Evolutionary conservation across 2,113 vertebrate genomes (phyloP).

Genomic region (Catagonus wagneri): DNA sequence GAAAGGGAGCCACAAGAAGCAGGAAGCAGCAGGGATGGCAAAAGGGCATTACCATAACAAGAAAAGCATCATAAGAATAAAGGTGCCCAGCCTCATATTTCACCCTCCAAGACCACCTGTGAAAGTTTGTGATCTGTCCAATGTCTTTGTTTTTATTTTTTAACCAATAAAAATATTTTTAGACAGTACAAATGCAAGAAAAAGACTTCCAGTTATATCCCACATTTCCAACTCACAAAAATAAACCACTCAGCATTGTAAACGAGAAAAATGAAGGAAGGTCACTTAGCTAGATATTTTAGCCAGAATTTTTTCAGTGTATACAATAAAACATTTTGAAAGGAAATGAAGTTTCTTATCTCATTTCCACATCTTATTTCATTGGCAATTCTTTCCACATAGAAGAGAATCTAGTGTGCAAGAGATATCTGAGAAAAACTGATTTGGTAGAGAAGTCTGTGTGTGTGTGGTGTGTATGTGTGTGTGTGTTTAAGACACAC

Average conservation of each 20-base stretch:
- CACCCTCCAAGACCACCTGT: not conserved
- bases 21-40: not conserved
- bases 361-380: not conserved
- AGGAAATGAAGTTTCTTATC: not conserved
- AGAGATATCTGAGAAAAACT: not conserved
- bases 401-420: not conserved
- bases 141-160: not conserved
- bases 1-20: not conserved
- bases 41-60: not conserved
- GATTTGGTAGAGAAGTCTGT: not conserved
- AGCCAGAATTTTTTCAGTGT: not conserved
- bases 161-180: not conserved
- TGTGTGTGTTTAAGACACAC: not conserved
- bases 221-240: not conserved
- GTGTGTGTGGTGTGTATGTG: not conserved
- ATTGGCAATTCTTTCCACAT: not conserved
- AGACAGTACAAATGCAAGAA: slow-evolving; percentile 12
- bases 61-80: not conserved
- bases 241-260: not conserved
- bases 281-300: not conserved
- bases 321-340: not conserved
- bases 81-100: not conserved
- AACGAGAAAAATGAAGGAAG: not conserved
- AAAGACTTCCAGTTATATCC: not conserved
- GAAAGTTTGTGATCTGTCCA: not conserved